A percentile compares a stretch with the other conserved stretches of the same genome.
These are phyloP conservation scores for Prosopocoilus inquinatus DNA, from an alignment of 2,888 invertebrate species.

Conservation along the genomic window DNA sequence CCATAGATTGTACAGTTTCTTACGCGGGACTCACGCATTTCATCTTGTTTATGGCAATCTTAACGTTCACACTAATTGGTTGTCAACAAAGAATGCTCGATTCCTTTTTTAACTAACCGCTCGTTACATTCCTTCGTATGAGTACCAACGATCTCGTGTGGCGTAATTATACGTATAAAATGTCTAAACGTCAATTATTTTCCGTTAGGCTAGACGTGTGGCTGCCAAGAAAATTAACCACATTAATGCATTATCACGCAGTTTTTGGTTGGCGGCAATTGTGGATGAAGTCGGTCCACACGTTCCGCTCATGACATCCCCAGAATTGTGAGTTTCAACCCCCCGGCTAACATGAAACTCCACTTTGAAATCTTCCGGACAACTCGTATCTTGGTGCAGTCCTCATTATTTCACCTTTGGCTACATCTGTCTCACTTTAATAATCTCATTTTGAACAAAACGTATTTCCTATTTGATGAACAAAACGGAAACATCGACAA, in stretches of 20 bases:
- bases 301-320: conserved; percentile 10
- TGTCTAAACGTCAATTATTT: conserved; percentile 14
- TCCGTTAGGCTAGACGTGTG: conserved; percentile 14
- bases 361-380: conserved; percentile 30
- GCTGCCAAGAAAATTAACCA: conserved; percentile 32
- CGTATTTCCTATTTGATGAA: too few relatives aligned
- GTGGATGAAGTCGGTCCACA: background rate
- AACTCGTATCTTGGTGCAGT: conserved; percentile 15
- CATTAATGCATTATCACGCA: conserved; percentile 36
- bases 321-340: conserved; percentile 21
- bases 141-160: background rate
- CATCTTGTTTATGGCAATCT: too few relatives aligned
- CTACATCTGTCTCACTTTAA: too few relatives aligned
- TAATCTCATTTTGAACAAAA: too few relatives aligned
- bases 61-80: too few relatives aligned
- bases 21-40: too few relatives aligned
- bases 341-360: conserved; percentile 33
- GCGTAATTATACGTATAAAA: conserved; percentile 14
- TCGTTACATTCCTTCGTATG: background rate
- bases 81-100: too few relatives aligned
- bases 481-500: too few relatives aligned
- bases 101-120: too few relatives aligned
- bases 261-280: conserved; percentile 21
- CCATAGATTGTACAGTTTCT: too few relatives aligned
- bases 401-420: background rate